These are phyloP conservation scores for Psittacara wagleri DNA, from an alignment of 2,113 vertebrate genomes.

Conservation along the genomic window DNA sequence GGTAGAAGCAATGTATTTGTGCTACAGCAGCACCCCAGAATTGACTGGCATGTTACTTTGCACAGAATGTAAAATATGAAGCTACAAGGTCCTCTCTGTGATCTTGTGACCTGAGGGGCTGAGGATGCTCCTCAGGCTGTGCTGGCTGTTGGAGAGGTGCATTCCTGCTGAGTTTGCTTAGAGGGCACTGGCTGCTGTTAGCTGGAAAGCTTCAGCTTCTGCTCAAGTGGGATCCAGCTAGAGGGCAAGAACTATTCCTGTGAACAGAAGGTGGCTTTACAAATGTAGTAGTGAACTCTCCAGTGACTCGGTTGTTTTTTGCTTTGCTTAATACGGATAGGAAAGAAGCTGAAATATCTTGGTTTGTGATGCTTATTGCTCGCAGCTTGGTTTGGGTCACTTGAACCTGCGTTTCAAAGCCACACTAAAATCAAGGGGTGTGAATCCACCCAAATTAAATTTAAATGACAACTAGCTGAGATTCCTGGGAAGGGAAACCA, in stretches of 20 bases:
- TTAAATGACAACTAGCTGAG: neutral
- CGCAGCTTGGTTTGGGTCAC: neutral
- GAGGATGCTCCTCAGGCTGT: fast-evolving
- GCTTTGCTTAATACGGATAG: neutral
- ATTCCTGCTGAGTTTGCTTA: neutral
- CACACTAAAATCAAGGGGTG: neutral
- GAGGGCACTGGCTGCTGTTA: neutral
- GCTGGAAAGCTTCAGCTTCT: neutral
- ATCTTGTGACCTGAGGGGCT: neutral
- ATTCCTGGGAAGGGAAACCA: neutral
- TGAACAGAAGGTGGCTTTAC: neutral
- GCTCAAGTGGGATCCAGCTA: neutral
- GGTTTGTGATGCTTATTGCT: neutral
- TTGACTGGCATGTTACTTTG: fast-evolving
- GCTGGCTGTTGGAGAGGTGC: neutral
- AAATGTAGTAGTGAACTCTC: neutral
- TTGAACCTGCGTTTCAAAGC: constrained; percentile 11
- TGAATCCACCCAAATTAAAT: neutral
- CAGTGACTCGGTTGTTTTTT: neutral
- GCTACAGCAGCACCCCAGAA: neutral
- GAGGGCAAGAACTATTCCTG: neutral
- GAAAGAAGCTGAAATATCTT: neutral
- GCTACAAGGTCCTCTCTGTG: neutral
- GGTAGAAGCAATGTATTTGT: fast-evolving
- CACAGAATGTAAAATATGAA: neutral